A percentile compares a stretch with the other conserved stretches of the same genome.
These are phyloP conservation scores for Tamandua tetradactyla DNA, from an alignment of 2,797 vertebrate species.

Conservation along the genomic window DNA sequence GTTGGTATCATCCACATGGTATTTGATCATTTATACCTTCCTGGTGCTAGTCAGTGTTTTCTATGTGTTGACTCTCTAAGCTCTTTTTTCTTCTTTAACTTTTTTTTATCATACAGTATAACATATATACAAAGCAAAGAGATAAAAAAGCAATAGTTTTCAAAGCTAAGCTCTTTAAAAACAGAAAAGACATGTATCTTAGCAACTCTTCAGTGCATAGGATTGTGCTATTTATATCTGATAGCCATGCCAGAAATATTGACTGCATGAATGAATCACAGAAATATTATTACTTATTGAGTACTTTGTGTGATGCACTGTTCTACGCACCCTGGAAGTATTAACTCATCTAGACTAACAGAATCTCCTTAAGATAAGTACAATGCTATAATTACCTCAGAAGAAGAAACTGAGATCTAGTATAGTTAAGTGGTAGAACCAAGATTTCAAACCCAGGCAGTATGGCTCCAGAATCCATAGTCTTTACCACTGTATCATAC, in stretches of 20 bases:
- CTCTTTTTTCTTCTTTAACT: too few relatives aligned
- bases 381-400: background rate
- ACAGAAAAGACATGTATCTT: background rate
- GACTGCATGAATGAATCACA: background rate
- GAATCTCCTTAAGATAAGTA: background rate
- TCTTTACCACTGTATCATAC: background rate
- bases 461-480: background rate
- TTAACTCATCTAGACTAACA: background rate
- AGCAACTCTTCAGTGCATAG: background rate
- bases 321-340: background rate
- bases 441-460: background rate
- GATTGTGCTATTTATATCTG: background rate
- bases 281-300: background rate
- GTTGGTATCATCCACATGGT: background rate
- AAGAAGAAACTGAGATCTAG: background rate
- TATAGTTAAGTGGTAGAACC: background rate
- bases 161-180: background rate
- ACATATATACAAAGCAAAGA: too few relatives aligned
- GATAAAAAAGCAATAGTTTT: too few relatives aligned
- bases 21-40: background rate
- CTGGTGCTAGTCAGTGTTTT: background rate
- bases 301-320: background rate
- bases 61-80: background rate
- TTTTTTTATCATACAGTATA: too few relatives aligned
- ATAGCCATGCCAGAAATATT: background rate